Evolutionary conservation across 2,113 vertebrate species (phyloP).

Genomic region (Scytalopus superciliaris): DNA sequence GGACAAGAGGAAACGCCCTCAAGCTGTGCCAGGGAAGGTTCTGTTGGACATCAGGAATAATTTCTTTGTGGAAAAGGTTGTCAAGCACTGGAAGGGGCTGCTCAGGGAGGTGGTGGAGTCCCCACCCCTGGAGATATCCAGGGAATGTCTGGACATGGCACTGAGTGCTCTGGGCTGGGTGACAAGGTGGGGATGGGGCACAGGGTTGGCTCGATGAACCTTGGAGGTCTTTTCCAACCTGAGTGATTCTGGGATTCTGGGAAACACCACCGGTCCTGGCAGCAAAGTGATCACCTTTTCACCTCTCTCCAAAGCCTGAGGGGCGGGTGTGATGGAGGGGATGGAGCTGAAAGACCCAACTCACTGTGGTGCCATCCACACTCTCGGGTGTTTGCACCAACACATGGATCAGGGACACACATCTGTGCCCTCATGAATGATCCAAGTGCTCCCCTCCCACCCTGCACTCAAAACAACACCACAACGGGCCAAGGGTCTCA

Average conservation of each 20-base stretch:
- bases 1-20: not conserved
- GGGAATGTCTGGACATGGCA: accelerated
- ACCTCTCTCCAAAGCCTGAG: accelerated
- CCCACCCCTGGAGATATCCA: not conserved
- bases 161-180: no score
- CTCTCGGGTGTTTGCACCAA: not conserved
- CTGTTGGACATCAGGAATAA: not conserved
- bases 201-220: not conserved
- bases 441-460: not conserved
- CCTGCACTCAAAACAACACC: not conserved
- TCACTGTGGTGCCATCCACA: no score
- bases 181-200: not conserved
- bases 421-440: not conserved
- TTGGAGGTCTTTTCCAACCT: not conserved
- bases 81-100: not conserved
- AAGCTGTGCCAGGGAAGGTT: not conserved
- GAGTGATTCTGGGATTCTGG: not conserved
- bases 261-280: not conserved
- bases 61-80: not conserved
- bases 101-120: not conserved
- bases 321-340: no score
- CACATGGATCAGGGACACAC: not conserved
- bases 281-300: not conserved
- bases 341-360: not conserved
- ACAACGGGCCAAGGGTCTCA: not conserved